phyloP scores from a whole-genome alignment of 2,888 invertebrate genomes.

The Nowickia ferox region DNA sequence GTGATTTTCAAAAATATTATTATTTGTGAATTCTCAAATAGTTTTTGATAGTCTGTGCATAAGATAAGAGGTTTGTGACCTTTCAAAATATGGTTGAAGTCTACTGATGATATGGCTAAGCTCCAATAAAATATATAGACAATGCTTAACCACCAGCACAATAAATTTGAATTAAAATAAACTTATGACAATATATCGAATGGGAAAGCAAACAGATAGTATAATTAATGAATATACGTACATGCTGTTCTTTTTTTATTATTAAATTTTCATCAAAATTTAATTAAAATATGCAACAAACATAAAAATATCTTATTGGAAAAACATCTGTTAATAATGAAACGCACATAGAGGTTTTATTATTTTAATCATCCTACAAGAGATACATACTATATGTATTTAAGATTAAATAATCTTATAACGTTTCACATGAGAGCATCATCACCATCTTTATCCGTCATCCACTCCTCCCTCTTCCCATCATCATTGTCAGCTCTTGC shows the following conservation, averaged over 20 bases:
- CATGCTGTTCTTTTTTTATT: neutral
- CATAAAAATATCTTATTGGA: conserved; percentile 18
- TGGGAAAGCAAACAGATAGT: no score
- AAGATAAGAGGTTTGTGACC: no score
- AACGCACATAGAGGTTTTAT: conserved; percentile 20
- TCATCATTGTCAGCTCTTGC: conserved; percentile 48
- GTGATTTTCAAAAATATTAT: no score
- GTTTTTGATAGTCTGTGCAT: no score
- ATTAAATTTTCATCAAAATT: conserved; percentile 19
- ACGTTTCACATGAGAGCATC: conserved; percentile 41
- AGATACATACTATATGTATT: conserved; percentile 27
- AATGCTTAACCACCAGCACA: no score
- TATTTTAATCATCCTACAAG: conserved; percentile 55
- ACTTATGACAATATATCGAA: no score
- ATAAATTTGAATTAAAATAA: no score
- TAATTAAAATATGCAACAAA: conserved; percentile 16
- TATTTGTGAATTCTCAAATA: no score
- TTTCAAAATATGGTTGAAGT: no score
- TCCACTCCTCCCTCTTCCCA: neutral
- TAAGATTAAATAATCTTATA: conserved; percentile 55
- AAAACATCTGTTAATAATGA: conserved; percentile 56
- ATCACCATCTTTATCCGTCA: conserved; percentile 33
- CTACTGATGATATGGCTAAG: no score
- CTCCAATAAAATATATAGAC: no score
- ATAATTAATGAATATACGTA: no score